phyloP scores from a whole-genome alignment of 2,888 invertebrate species.

The Unio delphinus region DNA sequence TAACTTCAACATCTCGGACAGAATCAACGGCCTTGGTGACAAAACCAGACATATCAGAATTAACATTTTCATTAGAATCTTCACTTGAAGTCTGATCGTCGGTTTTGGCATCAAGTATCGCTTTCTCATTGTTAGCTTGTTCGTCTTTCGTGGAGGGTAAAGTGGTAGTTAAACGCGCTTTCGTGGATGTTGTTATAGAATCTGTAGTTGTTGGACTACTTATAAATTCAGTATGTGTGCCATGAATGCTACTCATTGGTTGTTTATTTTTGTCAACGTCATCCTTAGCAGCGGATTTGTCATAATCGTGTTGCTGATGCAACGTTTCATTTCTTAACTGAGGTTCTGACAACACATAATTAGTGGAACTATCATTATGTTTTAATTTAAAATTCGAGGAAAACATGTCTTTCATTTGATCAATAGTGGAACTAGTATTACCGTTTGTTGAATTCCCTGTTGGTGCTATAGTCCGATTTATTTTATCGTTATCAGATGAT shows the following conservation, averaged over 20 bases:
- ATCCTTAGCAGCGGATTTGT: not conserved
- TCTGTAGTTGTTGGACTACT: too few relatives aligned
- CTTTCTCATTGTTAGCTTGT: not conserved
- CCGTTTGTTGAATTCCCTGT: too few relatives aligned
- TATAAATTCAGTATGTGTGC: not conserved
- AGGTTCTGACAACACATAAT: not conserved
- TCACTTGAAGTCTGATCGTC: not conserved
- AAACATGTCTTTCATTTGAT: too few relatives aligned
- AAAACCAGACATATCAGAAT: not conserved
- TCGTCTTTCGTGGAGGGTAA: not conserved
- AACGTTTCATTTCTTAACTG: not conserved
- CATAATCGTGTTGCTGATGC: not conserved
- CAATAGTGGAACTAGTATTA: too few relatives aligned
- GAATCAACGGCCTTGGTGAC: not conserved
- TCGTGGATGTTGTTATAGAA: too few relatives aligned
- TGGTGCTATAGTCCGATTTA: too few relatives aligned
- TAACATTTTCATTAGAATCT: slow-evolving; percentile 3
- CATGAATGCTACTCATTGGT: not conserved
- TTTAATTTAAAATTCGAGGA: too few relatives aligned
- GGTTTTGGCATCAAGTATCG: not conserved
- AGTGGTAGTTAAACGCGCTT: too few relatives aligned
- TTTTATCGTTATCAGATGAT: too few relatives aligned
- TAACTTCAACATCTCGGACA: slow-evolving; percentile 2
- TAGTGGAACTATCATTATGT: not conserved
- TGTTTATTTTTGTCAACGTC: not conserved